Conservation (phyloP, 2,888 invertebrate genomes). For the Tanytarsus gracilentus region DNA sequence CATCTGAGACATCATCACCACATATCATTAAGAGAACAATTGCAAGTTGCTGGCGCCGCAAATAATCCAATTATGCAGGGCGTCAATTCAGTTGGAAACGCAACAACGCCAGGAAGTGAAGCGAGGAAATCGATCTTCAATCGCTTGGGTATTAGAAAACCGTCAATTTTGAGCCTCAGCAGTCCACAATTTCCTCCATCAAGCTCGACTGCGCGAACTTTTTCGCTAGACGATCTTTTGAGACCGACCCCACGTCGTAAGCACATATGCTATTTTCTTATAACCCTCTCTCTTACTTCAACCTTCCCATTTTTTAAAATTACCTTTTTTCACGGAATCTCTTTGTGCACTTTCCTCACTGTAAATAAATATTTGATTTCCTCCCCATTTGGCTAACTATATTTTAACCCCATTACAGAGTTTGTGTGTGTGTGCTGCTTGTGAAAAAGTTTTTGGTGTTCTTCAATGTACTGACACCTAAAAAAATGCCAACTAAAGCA, state of each 20-base stretch:
- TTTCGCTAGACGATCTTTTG: slow-evolving; percentile 82
- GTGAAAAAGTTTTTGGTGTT: too few species aligned
- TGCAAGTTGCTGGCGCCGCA: slow-evolving; percentile 46
- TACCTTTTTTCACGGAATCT: neutral
- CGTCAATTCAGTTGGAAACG: slow-evolving; percentile 41
- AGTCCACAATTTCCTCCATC: slow-evolving; percentile 48
- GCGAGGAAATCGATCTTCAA: slow-evolving; percentile 60
- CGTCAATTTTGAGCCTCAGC: slow-evolving; percentile 74
- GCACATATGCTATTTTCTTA: slow-evolving; percentile 42
- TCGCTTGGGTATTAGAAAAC: slow-evolving; percentile 80
- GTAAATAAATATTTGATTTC: slow-evolving; percentile 1
- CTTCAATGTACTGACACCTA: too few species aligned
- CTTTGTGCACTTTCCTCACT: slow-evolving; percentile 2
- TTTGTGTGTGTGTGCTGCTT: too few species aligned
- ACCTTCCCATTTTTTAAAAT: slow-evolving; percentile 24
- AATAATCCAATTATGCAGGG: slow-evolving; percentile 27
- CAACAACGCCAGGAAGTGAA: slow-evolving; percentile 47
- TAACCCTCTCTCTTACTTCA: neutral
- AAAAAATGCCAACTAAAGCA: too few species aligned
- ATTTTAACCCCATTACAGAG: too few species aligned
- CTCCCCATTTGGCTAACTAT: neutral
- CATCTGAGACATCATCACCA: slow-evolving; percentile 42
- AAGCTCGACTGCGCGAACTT: slow-evolving; percentile 66
- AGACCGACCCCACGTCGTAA: slow-evolving; percentile 75
- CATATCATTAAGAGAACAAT: slow-evolving; percentile 52